phyloP scores from a whole-genome alignment of 2,797 vertebrate genomes.

The Pangasius mekongensis region DNA sequence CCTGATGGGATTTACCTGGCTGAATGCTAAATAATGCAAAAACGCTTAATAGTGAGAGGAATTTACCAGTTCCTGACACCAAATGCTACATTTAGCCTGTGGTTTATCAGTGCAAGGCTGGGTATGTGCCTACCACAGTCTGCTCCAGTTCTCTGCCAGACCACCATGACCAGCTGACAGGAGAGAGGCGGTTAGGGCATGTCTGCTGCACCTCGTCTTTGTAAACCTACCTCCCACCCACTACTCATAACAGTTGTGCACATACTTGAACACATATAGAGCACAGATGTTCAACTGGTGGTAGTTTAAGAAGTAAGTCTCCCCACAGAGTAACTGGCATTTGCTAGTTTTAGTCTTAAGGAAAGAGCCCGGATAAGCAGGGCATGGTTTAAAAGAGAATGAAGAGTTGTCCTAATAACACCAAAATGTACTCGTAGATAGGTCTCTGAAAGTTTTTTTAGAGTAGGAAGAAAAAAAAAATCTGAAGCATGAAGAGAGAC shows the following conservation, averaged over 20 bases:
- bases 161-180: conserved; percentile 45
- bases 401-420: neutral
- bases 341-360: conserved; percentile 20
- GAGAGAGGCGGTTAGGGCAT: conserved; percentile 34
- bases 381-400: neutral
- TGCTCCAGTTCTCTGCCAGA: conserved; percentile 38
- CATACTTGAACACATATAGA: conserved; percentile 54
- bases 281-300: conserved; percentile 47
- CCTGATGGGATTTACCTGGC: neutral
- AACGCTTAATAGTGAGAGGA: neutral
- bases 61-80: neutral
- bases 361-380: neutral
- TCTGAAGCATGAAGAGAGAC: conserved; percentile 23
- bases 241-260: conserved; percentile 43
- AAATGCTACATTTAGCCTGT: conserved; percentile 38
- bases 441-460: conserved; percentile 12
- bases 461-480: conserved; percentile 24
- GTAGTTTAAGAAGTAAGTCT: neutral
- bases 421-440: neutral
- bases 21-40: conserved; percentile 10
- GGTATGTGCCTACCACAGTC: conserved; percentile 40
- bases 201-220: conserved; percentile 36
- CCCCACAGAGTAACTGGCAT: neutral
- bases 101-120: conserved; percentile 19
- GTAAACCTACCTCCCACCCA: conserved; percentile 44